phyloP scores from a whole-genome alignment of 2,797 vertebrate genomes.

The Gobionotothen gibberifrons region DNA sequence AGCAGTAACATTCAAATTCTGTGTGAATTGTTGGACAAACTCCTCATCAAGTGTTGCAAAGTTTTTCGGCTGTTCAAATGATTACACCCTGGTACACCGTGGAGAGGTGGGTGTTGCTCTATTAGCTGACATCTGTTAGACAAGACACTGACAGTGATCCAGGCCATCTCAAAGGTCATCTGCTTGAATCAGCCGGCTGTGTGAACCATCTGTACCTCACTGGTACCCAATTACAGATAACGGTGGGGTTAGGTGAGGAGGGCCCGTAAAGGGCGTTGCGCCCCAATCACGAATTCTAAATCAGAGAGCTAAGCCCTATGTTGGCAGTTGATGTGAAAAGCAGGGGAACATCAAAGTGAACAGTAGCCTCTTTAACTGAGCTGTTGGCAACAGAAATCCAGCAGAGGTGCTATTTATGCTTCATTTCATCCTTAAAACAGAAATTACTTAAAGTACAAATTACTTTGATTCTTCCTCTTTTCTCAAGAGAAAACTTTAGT shows the following conservation, averaged over 20 bases:
- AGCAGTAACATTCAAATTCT: background rate
- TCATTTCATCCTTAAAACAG: background rate
- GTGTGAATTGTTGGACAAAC: background rate
- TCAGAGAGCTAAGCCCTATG: conserved; percentile 13
- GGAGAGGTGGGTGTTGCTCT: conserved; percentile 1
- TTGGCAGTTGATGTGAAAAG: conserved; percentile 9
- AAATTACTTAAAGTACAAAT: background rate
- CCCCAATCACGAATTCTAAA: conserved; percentile 29
- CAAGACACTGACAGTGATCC: conserved; percentile 39
- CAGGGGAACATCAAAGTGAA: conserved; percentile 15
- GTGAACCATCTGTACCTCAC: conserved; percentile 29
- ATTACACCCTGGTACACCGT: background rate
- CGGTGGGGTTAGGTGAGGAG: conserved; percentile 23
- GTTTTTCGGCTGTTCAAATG: background rate
- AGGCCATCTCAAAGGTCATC: conserved; percentile 49
- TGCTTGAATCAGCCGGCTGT: conserved; percentile 23
- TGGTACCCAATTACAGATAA: conserved; percentile 59
- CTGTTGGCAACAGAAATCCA: conserved; percentile 4
- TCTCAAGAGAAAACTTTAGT: background rate
- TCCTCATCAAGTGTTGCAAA: background rate
- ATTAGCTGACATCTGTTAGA: conserved; percentile 32
- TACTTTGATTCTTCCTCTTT: background rate
- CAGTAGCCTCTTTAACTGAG: conserved; percentile 10
- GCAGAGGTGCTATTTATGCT: background rate
- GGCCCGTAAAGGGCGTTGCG: conserved; percentile 22